Evolutionary conservation across 2,888 invertebrate species (phyloP).

Genomic region (Rhamnusium bicolor): DNA sequence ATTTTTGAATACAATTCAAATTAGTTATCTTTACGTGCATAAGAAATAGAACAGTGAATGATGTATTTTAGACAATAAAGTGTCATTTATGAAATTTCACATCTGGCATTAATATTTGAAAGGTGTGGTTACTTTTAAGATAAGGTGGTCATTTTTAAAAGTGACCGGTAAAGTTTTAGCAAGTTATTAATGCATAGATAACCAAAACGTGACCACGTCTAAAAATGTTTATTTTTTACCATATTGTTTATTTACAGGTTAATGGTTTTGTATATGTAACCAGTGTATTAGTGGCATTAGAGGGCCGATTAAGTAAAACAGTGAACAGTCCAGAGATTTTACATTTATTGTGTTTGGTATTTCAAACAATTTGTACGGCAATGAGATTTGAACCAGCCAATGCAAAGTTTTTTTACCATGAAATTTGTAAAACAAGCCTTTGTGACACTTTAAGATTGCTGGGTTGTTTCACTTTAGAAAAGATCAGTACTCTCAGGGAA

Average conservation of each 20-base stretch:
- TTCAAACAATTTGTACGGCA: conserved; percentile 95
- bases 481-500: conserved; percentile 64
- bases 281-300: conserved; percentile 93
- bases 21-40: no score
- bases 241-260: conserved; percentile 71
- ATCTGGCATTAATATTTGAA: no score
- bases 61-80: no score
- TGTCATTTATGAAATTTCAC: no score
- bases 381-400: conserved; percentile 99
- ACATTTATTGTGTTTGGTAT: conserved; percentile 88
- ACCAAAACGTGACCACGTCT: no score
- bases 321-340: conserved; percentile 77
- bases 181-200: no score
- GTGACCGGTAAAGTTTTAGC: no score
- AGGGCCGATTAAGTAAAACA: conserved; percentile 81
- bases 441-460: conserved; percentile 93
- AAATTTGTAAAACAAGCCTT: conserved; percentile 95
- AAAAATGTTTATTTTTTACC: conserved; percentile 26
- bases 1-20: no score
- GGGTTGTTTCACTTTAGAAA: conserved; percentile 84
- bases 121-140: no score
- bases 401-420: conserved; percentile 97
- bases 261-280: conserved; percentile 99
- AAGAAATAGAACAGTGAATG: no score
- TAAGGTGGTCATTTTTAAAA: no score